Conservation (phyloP, 2,797 vertebrate species). For the Micromesistius poutassou region DNA sequence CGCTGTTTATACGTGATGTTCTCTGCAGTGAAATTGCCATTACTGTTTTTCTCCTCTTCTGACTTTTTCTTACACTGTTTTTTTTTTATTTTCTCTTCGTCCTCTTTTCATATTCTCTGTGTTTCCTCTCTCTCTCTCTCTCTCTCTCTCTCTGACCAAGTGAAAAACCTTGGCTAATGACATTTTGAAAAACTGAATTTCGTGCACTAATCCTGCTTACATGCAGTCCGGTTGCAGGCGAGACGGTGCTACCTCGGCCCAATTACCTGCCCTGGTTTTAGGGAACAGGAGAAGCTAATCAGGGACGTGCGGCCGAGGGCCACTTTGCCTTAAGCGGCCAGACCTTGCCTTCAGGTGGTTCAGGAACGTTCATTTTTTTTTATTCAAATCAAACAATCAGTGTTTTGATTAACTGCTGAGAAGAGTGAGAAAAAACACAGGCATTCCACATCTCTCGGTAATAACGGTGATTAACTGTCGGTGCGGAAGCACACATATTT, state of each 20-base stretch:
- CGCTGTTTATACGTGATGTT: conserved; percentile 67
- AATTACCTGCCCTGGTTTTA: conserved; percentile 50
- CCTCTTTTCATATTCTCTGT: conserved; percentile 22
- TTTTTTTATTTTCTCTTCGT: conserved; percentile 36
- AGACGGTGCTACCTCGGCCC: conserved; percentile 54
- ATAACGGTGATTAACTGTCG: no score
- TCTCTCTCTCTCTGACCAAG: no score
- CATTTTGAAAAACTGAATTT: conserved; percentile 74
- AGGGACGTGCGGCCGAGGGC: conserved; percentile 73
- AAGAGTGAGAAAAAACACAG: no score
- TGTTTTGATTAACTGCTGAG: no score
- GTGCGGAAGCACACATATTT: no score
- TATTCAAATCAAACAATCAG: no score
- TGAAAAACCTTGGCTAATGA: conserved; percentile 74
- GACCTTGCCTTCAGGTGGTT: conserved; percentile 98
- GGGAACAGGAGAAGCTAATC: conserved; percentile 46
- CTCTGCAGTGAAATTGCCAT: conserved; percentile 44
- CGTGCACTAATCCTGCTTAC: conserved; percentile 67
- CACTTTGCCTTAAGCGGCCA: conserved; percentile 93
- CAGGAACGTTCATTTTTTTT: no score
- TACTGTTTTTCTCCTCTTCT: conserved; percentile 58
- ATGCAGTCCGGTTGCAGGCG: conserved; percentile 18
- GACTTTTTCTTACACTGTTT: conserved; percentile 30
- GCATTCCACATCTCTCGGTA: neutral
- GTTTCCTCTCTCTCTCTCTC: conserved; percentile 37